Evolutionary conservation across 1,140 invertebrate genomes (phyloP), one percentile per base, ranked within the genome.

Genomic region (Drosophila kurseongensis): DNA sequence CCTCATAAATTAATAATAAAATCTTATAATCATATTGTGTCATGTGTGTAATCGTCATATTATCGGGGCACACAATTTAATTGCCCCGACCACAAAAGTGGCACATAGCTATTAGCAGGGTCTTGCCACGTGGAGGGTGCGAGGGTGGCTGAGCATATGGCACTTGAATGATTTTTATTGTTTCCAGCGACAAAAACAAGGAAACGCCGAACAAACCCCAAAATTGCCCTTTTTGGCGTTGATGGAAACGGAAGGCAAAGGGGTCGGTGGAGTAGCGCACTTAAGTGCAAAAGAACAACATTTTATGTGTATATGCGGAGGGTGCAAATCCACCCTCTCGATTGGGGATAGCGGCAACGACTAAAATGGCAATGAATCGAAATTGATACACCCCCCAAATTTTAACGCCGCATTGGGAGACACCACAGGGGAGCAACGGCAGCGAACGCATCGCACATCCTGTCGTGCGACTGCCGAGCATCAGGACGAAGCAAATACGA

Each of bases 381-480:
- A 86, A 86, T 89, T 86, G 83, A 86, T 86, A 86, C 83, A 67
- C 83, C 83, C 83, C 83, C 83, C 83, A 79, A 86, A 89, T 83
- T 86, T 88, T 41, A 88, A 60, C 60, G 72, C 71, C 59, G 81
- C 67, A 77, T 80, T 84, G 73, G 66, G 81, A 68, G 66, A 62
- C 71, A 47, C 83, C 67, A 35, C 83, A 7, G 84, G 83, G 80
- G 75, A 89, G 72, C 67, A 41, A 29, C 27, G 45, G 18, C 45
- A 51, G 56, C 58, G 40, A 60, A 62, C 50, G 52, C 61, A 63
- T 47, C 77, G 58, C 63, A 59, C 57, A 86, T 78, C 51, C 59
- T 78, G 65, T 65, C 82, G 78, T 74, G 69, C 56, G 63, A 41
- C 47, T 68, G 74, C 74, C 74, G 73, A 69, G 45, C 61, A 36